These are phyloP conservation scores for Pholis gunnellus DNA, from an alignment of 2,113 vertebrate genomes.

Conservation along the genomic window DNA sequence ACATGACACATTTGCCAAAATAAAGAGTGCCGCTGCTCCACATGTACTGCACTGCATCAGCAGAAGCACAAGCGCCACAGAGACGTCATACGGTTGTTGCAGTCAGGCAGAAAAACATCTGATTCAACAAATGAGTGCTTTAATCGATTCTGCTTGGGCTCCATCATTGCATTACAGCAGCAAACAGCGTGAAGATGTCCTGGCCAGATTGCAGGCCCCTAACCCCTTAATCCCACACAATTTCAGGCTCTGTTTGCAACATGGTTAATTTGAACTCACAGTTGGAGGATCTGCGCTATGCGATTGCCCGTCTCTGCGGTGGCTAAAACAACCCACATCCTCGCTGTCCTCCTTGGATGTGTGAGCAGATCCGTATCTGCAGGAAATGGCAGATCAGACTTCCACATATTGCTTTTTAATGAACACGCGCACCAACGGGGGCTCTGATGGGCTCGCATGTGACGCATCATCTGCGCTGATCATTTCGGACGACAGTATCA, in stretches of 20 bases:
- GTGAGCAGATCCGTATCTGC: slow-evolving; percentile 72
- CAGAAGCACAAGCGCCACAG: background rate
- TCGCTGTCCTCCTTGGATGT: slow-evolving; percentile 55
- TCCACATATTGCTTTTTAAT: slow-evolving; percentile 81
- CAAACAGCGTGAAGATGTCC: slow-evolving; percentile 41
- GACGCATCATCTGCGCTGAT: slow-evolving; percentile 56
- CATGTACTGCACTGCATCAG: slow-evolving; percentile 6
- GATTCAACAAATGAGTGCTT: slow-evolving; percentile 62
- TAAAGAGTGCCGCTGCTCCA: slow-evolving; percentile 38
- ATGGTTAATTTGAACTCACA: slow-evolving; percentile 45
- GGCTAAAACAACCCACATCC: slow-evolving; percentile 41
- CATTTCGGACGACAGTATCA: slow-evolving; percentile 48
- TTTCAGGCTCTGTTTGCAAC: slow-evolving; percentile 47
- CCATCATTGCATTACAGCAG: slow-evolving; percentile 39
- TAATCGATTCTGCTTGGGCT: slow-evolving; percentile 50
- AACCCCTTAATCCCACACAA: slow-evolving; percentile 33
- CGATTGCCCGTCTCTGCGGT: slow-evolving; percentile 47
- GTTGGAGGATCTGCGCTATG: slow-evolving; percentile 38
- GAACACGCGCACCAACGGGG: slow-evolving; percentile 51
- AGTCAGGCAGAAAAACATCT: slow-evolving; percentile 52
- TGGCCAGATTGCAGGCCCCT: background rate
- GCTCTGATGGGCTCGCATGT: slow-evolving; percentile 60
- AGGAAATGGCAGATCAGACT: slow-evolving; percentile 70
- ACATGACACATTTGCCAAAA: slow-evolving; percentile 63
- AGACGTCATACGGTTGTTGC: slow-evolving; percentile 17